A percentile compares a stretch with the other conserved stretches of the same genome.
These are phyloP conservation scores for Tenualosa ilisha DNA, from an alignment of 2,797 vertebrate genomes.

Conservation along the genomic window DNA sequence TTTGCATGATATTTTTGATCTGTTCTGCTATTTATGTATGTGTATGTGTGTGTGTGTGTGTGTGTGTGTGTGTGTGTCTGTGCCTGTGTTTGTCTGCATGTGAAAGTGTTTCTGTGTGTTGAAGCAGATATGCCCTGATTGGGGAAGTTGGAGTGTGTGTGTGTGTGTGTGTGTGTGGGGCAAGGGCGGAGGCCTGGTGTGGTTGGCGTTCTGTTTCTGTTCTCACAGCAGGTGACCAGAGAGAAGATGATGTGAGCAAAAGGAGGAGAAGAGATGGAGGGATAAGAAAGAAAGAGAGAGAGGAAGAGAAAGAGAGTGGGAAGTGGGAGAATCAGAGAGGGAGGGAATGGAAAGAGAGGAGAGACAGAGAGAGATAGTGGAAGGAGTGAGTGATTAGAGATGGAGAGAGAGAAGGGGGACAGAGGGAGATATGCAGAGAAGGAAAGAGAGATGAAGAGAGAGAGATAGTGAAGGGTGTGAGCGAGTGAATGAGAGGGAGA, in stretches of 20 bases:
- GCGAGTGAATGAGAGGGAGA: not conserved
- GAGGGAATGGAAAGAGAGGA: not conserved
- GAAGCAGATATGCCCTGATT: not conserved
- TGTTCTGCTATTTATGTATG: not conserved
- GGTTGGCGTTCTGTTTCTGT: slow-evolving; percentile 43
- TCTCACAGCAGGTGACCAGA: slow-evolving; percentile 43
- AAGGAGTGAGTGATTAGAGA: not conserved
- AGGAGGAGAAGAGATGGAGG: slow-evolving; percentile 2
- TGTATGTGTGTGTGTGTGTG: slow-evolving; percentile 17
- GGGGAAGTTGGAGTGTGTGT: not conserved
- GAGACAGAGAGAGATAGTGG: slow-evolving; percentile 23
- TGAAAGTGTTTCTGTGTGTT: not conserved
- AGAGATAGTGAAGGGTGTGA: not conserved
- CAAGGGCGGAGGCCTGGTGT: slow-evolving; percentile 37
- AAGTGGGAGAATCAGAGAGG: too few relatives aligned
- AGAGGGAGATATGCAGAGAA: not conserved
- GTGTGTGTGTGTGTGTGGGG: not conserved
- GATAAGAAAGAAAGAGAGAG: too few relatives aligned
- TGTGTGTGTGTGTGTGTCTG: not conserved
- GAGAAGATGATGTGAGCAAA: slow-evolving; percentile 38
- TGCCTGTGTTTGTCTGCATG: not conserved
- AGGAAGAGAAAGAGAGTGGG: too few relatives aligned
- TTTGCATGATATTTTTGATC: not conserved
- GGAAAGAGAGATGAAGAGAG: not conserved
- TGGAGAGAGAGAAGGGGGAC: not conserved